phyloP scores from a whole-genome alignment of 2,888 invertebrate genomes.

The Synergus umbraculus region DNA sequence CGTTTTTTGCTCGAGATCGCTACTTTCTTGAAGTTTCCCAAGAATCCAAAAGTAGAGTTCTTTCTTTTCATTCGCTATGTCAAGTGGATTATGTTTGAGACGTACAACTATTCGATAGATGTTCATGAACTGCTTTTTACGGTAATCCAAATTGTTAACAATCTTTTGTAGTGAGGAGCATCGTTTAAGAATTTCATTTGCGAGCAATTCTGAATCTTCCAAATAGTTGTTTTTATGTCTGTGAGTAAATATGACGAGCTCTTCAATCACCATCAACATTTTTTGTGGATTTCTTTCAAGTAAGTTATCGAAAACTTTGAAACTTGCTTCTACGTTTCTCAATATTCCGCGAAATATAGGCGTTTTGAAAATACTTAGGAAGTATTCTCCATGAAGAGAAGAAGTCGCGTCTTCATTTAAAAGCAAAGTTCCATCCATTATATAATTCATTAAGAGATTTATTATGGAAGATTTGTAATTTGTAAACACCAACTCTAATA shows the following conservation, averaged over 20 bases:
- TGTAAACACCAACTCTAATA: constrained; percentile 63
- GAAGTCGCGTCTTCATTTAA: constrained; percentile 49
- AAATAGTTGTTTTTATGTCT: constrained; percentile 56
- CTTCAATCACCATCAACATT: constrained; percentile 67
- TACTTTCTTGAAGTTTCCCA: constrained; percentile 54
- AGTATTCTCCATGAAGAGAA: constrained; percentile 72
- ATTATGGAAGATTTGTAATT: constrained; percentile 51
- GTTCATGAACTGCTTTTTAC: constrained; percentile 64
- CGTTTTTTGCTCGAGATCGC: constrained; percentile 63
- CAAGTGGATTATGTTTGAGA: constrained; percentile 60
- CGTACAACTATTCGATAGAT: constrained; percentile 66
- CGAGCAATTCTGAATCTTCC: constrained; percentile 55
- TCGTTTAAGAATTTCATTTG: constrained; percentile 60
- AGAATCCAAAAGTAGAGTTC: constrained; percentile 68
- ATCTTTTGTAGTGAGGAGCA: constrained; percentile 58
- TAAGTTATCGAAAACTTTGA: constrained; percentile 59
- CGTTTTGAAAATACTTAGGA: constrained; percentile 68
- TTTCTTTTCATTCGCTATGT: constrained; percentile 50
- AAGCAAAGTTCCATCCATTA: constrained; percentile 42
- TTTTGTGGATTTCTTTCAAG: constrained; percentile 60
- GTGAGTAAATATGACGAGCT: constrained; percentile 65
- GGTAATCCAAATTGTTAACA: constrained; percentile 57
- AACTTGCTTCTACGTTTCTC: constrained; percentile 58
- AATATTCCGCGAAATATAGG: constrained; percentile 67
- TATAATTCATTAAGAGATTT: constrained; percentile 6